Base-by-base conservation (phyloP, 2,113 vertebrate species). In the Felis chaus region DNA sequence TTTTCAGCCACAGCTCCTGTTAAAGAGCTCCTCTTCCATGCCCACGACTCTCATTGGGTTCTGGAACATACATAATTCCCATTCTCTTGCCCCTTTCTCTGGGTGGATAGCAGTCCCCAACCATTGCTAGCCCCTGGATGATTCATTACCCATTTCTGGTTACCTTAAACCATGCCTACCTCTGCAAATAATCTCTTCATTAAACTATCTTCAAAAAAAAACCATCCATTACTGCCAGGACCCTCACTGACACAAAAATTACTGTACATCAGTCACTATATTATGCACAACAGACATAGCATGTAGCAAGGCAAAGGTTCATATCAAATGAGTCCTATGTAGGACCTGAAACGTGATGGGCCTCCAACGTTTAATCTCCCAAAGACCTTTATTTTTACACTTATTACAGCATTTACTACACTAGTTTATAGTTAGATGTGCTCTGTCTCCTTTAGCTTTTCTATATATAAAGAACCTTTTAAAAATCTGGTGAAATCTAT, bases 151-250 rank as follows among this genome's bases (percentile, higher is more conserved):
- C 33, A 50, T 94, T 88, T 65, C 45, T 74, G 29, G 57, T 45
- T 79, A 76, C 31, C 39, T 89, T 68, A 73, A 74, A 85, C 3
- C 61, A 84, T 69, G 78, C 5, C 57, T 33, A 95, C 4, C 10
- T 76, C n/a, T 91, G 66, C 69, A 95, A 92, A 89, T 5, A 96
- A 21, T 89, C n/a, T 69, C 36, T 91, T 93, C 27, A 31, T 66
- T 65, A 88, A 96, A 91, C 21, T 66, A 50, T 21, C 69, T 84
- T 79, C 7, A 66, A 86, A 33, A 66, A 33, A 45, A 45, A 45
- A 1, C 10, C 48, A 95, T 31, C 31, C n/a, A 80, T 57, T 71
- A 93, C 36, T 31, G 82, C 33, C 63, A 79, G 31, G 11, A 68
- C 39, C 48, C 80, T 69, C 48, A n/a, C 2, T 69, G 16, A 50